phyloP scores from a whole-genome alignment of 2,113 vertebrate species.

The Lophius piscatorius region DNA sequence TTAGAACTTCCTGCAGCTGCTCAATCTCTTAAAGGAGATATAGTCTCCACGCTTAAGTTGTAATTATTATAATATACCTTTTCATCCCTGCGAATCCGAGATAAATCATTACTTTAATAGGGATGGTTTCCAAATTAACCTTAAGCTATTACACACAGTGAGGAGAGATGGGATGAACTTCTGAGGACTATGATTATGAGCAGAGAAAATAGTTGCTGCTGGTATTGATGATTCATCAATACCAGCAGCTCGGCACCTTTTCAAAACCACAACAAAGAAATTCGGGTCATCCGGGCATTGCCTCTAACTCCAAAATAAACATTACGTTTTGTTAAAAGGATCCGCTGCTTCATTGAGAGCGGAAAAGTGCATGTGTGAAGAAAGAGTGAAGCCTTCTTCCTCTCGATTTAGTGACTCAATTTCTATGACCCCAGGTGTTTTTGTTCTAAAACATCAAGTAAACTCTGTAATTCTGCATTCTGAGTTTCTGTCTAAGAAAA shows the following conservation, averaged over 20 bases:
- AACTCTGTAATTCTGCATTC: neutral
- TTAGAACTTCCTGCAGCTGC: slow-evolving; percentile 31
- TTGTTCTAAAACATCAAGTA: slow-evolving; percentile 35
- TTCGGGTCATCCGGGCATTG: slow-evolving; percentile 52
- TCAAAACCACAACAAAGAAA: slow-evolving; percentile 70
- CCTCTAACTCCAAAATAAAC: slow-evolving; percentile 70
- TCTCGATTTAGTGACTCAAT: slow-evolving; percentile 59
- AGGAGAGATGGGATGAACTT: slow-evolving; percentile 41
- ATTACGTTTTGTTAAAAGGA: slow-evolving; percentile 54
- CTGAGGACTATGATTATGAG: slow-evolving; percentile 53
- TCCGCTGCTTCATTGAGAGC: slow-evolving; percentile 23
- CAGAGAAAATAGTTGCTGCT: too few species aligned
- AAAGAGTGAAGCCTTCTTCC: slow-evolving; percentile 51
- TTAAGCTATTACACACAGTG: slow-evolving; percentile 26
- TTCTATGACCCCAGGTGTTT: slow-evolving; percentile 39
- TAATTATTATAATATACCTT: slow-evolving; percentile 36
- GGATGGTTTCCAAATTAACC: slow-evolving; percentile 47
- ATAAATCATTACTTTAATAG: slow-evolving; percentile 57
- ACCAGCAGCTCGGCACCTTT: slow-evolving; percentile 54
- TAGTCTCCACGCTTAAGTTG: slow-evolving; percentile 50
- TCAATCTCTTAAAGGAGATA: slow-evolving; percentile 55
- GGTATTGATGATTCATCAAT: slow-evolving; percentile 63
- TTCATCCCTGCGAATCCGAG: slow-evolving; percentile 45
- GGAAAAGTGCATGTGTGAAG: slow-evolving; percentile 31
- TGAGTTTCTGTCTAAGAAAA: slow-evolving; percentile 11